Conservation (phyloP, 2,888 invertebrate species). For the Sesia apiformis region DNA sequence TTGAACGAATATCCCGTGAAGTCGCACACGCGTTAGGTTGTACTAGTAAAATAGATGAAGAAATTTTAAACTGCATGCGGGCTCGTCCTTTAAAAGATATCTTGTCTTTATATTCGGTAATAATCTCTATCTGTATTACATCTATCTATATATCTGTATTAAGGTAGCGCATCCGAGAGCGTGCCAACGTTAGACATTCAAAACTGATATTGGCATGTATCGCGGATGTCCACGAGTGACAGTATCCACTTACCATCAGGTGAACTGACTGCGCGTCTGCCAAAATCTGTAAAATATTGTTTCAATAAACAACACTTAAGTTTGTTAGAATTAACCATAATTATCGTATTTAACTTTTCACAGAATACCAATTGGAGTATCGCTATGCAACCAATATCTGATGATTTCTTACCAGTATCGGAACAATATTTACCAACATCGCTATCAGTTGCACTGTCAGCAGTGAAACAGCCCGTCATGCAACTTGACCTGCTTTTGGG, state of each 20-base stretch:
- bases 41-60: slow-evolving; percentile 53
- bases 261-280: background rate
- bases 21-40: slow-evolving; percentile 74
- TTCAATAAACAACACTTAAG: too few relatives aligned
- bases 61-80: slow-evolving; percentile 77
- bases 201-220: too few relatives aligned
- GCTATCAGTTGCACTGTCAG: slow-evolving; percentile 68
- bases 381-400: slow-evolving; percentile 77
- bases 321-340: too few relatives aligned
- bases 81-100: slow-evolving; percentile 75
- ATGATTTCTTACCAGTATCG: slow-evolving; percentile 73
- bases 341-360: slow-evolving; percentile 12
- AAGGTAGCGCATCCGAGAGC: background rate
- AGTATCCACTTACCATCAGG: too few relatives aligned
- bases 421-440: slow-evolving; percentile 76
- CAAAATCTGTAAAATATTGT: background rate
- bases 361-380: slow-evolving; percentile 75
- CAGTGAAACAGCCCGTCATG: slow-evolving; percentile 59
- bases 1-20: slow-evolving; percentile 66
- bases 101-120: slow-evolving; percentile 58
- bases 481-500: slow-evolving; percentile 81
- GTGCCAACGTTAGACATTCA: too few relatives aligned
- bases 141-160: background rate
- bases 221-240: too few relatives aligned
- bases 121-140: background rate